Evolutionary conservation across 1,140 invertebrate genomes (phyloP), one percentile per base, ranked within the genome.

Genomic region (Drosophila novamexicana): DNA sequence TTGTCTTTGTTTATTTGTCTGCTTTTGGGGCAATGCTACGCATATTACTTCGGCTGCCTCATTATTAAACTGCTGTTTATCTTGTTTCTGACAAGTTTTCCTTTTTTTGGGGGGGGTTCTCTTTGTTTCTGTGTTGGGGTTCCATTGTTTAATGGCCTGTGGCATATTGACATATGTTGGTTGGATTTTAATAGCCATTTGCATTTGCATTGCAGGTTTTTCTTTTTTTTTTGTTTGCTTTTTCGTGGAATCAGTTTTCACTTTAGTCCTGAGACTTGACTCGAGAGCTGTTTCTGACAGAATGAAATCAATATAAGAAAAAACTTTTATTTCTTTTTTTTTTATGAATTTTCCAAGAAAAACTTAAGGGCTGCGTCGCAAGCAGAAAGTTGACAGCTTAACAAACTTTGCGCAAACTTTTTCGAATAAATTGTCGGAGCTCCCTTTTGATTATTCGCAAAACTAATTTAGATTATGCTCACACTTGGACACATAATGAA

Each of bases 41-140:
- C 47, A 39, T 71, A 74, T 81, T 81, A 81, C 74, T 80, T 77
- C 67, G 68, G 74, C 66, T 67, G 63, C 34, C 82, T 72, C 75
- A 72, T 81, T 85, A 86, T 78, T 86, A 81, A 79, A 86, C 69
- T 79, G 68, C 58, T 86, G 83, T 86, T 88, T 86, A 70, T 86
- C 64, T 85, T 59, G 52, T 22, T 39, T 52, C 47, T 37, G 45
- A 49, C 72, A 59, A 52, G 37, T 69, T 58, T 71, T 72, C 42
- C 37, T 8, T 42, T 52, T 61, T 76, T 66, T 75, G 22, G 22
- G 22, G 22, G 22, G 22, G 34, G 37, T 52, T 75, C 59, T 80
- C 22, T 7, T 68, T 75, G 42, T 40, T 50, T 5, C 22, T 32
- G 9, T 16, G 4, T 29, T 29, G 53, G 36, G 16, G 16, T 70